Percentiles rank a stretch among this genome's conserved stretches.
Evolutionary conservation across 1,140 invertebrate species (phyloP).

Genomic region (Periplaneta americana): DNA sequence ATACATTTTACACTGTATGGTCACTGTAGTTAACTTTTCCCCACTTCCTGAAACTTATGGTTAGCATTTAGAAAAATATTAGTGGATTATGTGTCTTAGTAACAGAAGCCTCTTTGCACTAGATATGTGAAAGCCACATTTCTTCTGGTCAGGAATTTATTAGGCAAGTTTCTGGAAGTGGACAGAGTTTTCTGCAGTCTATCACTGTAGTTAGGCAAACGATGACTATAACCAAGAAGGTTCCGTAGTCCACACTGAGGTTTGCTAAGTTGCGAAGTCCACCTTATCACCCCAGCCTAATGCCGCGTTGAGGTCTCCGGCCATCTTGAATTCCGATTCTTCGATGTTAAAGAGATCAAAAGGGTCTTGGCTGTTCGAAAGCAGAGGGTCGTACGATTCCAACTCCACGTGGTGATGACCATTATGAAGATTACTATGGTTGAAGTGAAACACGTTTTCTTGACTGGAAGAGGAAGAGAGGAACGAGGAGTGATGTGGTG

Average conservation of each 20-base stretch:
- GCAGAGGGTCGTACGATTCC: constrained; percentile 53
- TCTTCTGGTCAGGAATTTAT: not conserved
- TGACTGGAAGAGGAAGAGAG: not conserved
- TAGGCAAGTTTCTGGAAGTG: not conserved
- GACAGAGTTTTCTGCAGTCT: not conserved
- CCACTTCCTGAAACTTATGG: not conserved
- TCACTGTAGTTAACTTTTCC: not conserved
- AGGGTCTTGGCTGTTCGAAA: constrained; percentile 54
- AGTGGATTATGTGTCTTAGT: not conserved
- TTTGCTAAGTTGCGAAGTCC: constrained; percentile 54
- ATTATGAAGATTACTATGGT: constrained; percentile 29
- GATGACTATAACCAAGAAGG: not conserved
- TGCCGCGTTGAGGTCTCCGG: constrained; percentile 43
- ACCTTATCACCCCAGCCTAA: constrained; percentile 51
- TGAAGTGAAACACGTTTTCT: constrained; percentile 1
- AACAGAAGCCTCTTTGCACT: not conserved
- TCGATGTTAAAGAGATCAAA: constrained; percentile 68
- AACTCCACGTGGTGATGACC: constrained; percentile 33
- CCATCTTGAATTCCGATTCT: constrained; percentile 56
- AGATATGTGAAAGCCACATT: not conserved
- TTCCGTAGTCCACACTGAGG: constrained; percentile 18
- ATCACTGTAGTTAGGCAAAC: not conserved
- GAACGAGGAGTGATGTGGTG: constrained; percentile 11
- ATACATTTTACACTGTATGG: not conserved
- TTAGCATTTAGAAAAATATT: not conserved